phyloP scores from a whole-genome alignment of 2,113 vertebrate genomes.

The Epinephelus lanceolatus region DNA sequence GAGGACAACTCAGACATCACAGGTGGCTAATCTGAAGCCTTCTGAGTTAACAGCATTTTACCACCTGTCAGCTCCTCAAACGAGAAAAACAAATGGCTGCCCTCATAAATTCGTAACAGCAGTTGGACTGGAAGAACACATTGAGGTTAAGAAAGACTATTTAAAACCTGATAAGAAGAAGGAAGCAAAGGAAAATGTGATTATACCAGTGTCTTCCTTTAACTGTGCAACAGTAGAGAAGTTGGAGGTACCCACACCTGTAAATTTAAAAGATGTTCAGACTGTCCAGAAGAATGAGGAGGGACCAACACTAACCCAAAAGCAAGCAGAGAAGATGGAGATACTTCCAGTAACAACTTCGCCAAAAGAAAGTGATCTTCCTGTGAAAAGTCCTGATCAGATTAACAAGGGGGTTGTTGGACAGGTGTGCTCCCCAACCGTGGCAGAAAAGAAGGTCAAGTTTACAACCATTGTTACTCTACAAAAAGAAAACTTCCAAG shows the following conservation, averaged over 20 bases:
- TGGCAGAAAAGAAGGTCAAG: conserved; percentile 44
- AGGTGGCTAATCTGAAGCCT: conserved; percentile 62
- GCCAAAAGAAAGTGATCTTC: neutral
- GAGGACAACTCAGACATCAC: conserved; percentile 39
- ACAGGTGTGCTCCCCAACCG: neutral
- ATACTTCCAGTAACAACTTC: neutral
- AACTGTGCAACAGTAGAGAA: neutral
- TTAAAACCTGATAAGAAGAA: neutral
- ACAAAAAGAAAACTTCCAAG: conserved; percentile 33
- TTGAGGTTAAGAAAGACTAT: neutral
- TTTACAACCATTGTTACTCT: conserved; percentile 23
- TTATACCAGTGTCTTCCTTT: neutral
- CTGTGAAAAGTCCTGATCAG: neutral
- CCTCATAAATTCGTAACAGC: neutral
- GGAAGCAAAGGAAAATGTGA: neutral
- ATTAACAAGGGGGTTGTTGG: neutral
- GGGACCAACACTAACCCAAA: neutral
- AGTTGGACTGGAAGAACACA: conserved; percentile 1
- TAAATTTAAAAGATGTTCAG: neutral
- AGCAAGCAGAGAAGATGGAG: neutral
- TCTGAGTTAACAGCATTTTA: conserved; percentile 49
- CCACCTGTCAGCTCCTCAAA: neutral
- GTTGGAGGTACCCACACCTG: neutral
- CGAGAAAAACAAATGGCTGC: neutral
- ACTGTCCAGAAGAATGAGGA: neutral